Percentiles rank a stretch among this genome's conserved stretches.
These are phyloP conservation scores for Atta texana DNA, from an alignment of 1,140 invertebrate genomes.

Conservation along the genomic window DNA sequence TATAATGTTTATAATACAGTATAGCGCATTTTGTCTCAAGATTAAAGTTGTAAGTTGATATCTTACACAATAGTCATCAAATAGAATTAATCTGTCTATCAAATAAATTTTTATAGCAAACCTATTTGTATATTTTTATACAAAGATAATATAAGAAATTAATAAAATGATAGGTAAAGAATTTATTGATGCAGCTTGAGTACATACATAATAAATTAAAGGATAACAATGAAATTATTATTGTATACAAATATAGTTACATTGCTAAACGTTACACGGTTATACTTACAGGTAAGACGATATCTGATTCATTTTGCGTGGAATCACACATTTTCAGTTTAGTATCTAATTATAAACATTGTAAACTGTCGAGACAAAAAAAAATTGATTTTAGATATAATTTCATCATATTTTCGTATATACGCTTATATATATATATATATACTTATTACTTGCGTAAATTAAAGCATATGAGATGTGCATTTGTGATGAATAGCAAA, in stretches of 20 bases:
- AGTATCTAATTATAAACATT: too few species aligned
- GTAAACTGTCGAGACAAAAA: too few species aligned
- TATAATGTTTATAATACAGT: neutral
- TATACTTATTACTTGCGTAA: too few species aligned
- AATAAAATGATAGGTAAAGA: neutral
- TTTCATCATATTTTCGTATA: too few species aligned
- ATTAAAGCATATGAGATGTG: too few species aligned
- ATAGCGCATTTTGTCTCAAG: neutral
- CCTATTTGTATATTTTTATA: neutral
- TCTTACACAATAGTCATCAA: neutral
- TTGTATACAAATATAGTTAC: neutral
- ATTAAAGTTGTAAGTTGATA: neutral
- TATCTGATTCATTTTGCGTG: neutral
- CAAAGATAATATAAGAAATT: neutral
- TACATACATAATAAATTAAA: neutral
- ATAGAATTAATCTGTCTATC: neutral
- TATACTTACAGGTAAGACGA: neutral
- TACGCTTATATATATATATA: too few species aligned
- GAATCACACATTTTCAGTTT: too few species aligned
- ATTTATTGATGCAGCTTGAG: neutral
- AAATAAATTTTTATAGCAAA: neutral
- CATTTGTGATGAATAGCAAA: too few species aligned
- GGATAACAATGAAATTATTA: slow-evolving; percentile 2
- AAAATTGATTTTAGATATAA: too few species aligned
- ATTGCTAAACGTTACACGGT: neutral